These are phyloP conservation scores for Ifrita kowaldi DNA, from an alignment of 2,113 vertebrate genomes.

Conservation along the genomic window DNA sequence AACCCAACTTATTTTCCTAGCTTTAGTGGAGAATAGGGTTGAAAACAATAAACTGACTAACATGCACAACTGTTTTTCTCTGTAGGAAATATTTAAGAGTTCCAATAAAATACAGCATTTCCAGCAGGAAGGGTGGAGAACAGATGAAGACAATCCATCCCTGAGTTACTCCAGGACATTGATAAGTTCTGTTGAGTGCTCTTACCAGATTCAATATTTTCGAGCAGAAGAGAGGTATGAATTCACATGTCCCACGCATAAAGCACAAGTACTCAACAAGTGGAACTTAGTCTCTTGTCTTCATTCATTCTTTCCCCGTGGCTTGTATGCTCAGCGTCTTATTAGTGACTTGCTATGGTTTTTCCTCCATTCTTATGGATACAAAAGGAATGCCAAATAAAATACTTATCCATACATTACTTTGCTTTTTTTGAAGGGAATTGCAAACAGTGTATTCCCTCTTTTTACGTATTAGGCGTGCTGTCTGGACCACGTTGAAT, in stretches of 20 bases:
- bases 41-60: neutral
- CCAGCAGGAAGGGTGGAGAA: neutral
- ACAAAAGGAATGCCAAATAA: neutral
- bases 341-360: neutral
- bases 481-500: neutral
- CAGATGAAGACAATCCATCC: neutral
- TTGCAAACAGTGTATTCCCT: neutral
- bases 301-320: fast-evolving
- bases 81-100: neutral
- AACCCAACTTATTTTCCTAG: neutral
- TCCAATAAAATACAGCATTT: neutral
- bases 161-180: neutral
- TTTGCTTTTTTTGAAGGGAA: neutral
- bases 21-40: neutral
- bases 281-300: neutral
- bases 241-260: neutral
- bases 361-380: neutral
- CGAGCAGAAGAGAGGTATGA: neutral
- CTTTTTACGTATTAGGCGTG: neutral
- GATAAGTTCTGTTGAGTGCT: neutral
- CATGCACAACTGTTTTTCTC: neutral
- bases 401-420: neutral
- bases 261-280: neutral
- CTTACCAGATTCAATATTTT: neutral
- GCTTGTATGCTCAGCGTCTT: neutral